Evolutionary conservation across 2,797 vertebrate genomes (phyloP), one percentile per base, ranked within the genome.

Genomic region (Pseudochromis fuscus): DNA sequence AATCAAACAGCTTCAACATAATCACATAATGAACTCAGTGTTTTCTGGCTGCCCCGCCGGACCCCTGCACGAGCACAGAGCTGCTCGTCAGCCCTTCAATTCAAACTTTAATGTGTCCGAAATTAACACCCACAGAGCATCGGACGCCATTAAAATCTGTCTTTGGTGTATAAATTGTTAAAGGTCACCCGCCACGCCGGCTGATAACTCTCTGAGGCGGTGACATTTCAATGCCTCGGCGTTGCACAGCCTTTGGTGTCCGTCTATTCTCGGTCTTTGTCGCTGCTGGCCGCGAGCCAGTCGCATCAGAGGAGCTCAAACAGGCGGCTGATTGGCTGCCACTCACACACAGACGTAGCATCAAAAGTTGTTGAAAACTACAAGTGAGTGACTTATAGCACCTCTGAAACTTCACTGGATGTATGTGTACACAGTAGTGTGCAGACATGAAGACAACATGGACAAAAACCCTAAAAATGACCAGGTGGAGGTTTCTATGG

Each of bases 151-250:
- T 18, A n/a, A 46, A 46, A 66, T 49, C 6, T 13, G 18, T 65
- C 25, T 81, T 62, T 57, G 42, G 40, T 19, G 52, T 16, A 0
- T 3, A 33, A 42, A 48, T 28, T 0, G 4, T 52, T 51, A 79
- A 85, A 87, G 76, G 88, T 85, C 72, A 60, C 27, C 40, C 0
- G 12, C 58, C 74, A 42, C 58, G 0, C 38, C 1, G 38, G 46
- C 38, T 30, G 58, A 1, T 50, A 11, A 52, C 71, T 79, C 24
- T 60, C 27, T 45, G 70, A 74, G 68, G 61, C 9, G 27, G 7
- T 77, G 81, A 71, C 75, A 84, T 87, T 86, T 83, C 35, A 74
- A 21, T 11, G 38, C 16, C 35, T 73, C 25, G 0, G 42, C 63
- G 63, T 52, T 65, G 1, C 7, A 40, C 33, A 49, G 68, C 50